Conservation (phyloP, 1,140 invertebrate species). For the Zaprionus inermis region DNA sequence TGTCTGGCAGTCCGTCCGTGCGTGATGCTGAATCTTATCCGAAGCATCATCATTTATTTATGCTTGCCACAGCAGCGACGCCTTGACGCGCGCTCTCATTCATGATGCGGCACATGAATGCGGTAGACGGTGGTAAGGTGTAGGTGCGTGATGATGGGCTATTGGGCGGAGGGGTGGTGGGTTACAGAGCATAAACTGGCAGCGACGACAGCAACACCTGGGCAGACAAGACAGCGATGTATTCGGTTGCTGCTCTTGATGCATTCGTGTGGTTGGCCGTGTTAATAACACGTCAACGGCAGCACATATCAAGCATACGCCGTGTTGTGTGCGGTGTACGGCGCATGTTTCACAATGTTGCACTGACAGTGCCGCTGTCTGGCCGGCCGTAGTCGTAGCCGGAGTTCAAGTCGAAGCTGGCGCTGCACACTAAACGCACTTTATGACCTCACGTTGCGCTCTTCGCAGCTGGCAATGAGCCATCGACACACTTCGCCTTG, state of each 20-base stretch:
- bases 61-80: conserved; percentile 53
- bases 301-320: conserved; percentile 68
- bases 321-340: conserved; percentile 29
- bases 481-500: conserved; percentile 64
- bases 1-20: conserved; percentile 43
- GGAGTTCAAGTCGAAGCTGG: background rate
- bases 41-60: conserved; percentile 76
- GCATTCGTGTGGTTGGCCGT: conserved; percentile 54
- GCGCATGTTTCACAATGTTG: conserved; percentile 57
- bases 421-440: conserved; percentile 50
- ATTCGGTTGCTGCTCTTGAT: conserved; percentile 20
- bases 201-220: conserved; percentile 61
- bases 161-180: background rate
- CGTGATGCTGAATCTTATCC: conserved; percentile 68
- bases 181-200: conserved; percentile 5
- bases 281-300: conserved; percentile 71
- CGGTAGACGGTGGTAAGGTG: background rate
- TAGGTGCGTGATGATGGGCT: too few relatives aligned
- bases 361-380: background rate
- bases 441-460: conserved; percentile 51
- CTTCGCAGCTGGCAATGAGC: conserved; percentile 55
- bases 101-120: background rate
- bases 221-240: conserved; percentile 9
- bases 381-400: background rate
- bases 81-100: conserved; percentile 12